Base-by-base conservation (phyloP, 2,797 vertebrate species). In the Austrolebias charrua region DNA sequence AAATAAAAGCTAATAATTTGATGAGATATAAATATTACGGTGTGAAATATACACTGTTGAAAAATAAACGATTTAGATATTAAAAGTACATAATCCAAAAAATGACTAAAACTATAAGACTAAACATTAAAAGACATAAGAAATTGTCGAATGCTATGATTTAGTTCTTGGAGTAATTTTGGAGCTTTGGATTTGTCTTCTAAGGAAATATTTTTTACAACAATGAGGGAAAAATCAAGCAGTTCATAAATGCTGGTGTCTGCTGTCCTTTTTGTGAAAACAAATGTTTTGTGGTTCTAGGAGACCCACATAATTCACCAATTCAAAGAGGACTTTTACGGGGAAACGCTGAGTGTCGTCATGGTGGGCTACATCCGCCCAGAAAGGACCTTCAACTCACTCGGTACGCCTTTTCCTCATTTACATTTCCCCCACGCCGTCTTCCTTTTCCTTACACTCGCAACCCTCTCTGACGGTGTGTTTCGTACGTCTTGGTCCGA, bases 311-410 rank as follows among this genome's bases (percentile, higher is more conserved):
- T 99, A 78, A 97, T 99, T 65, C 96, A 99, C 78, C 94, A 84
- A 12, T 99, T 96, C 84, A 93, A 96, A 78, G 94, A 98, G 40
- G 96, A 99, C 84, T 99, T 99, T 60, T 99, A 99, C 20, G 97
- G 95, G 19, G 94, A 97, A 86, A 88, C 92, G 55, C 93, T 99
- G 75, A 98, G 94, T 54, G 94, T 98, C 28, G 94, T 93, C 57
- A 90, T 99, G 85, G 90, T 89, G 71, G 96, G 96, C 66, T 99
- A 98, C 90, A 96, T 99, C 86, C 93, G 98, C 79, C 95, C 96
- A 0, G 98, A 99, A 88, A 95, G 89, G 83, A 95, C 94, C 88
- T 99, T 91, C 68, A 78, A 90, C 79, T 97, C 96, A 9, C 82
- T 99, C 61, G 96, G 98, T 98, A 90, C 80, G 90, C 19, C 6